Conservation (phyloP, 2,797 vertebrate genomes). For the Tapirus indicus region DNA sequence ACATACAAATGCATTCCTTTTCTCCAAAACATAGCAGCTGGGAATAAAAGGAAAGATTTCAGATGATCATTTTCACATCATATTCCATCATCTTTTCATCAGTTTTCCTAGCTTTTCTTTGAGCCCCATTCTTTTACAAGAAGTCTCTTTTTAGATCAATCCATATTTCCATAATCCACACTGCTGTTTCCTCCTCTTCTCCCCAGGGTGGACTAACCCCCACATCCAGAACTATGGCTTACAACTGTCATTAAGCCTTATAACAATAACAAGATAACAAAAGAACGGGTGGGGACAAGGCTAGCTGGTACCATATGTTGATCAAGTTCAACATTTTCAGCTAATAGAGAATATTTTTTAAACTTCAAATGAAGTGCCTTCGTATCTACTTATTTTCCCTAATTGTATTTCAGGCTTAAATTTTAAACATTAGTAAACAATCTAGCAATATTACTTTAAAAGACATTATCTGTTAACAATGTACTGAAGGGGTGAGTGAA, state of each 20-base stretch:
- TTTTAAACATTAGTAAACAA: not conserved
- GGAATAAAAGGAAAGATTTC: conserved; percentile 95
- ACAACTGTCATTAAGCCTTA: conserved; percentile 98
- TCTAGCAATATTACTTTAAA: conserved; percentile 43
- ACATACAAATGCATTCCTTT: conserved; percentile 95
- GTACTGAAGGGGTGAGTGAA: not conserved
- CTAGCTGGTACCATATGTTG: conserved; percentile 97
- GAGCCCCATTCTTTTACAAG: conserved; percentile 94
- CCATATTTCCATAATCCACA: conserved; percentile 99
- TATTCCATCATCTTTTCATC: conserved; percentile 95
- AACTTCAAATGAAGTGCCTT: conserved; percentile 78
- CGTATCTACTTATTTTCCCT: conserved; percentile 58
- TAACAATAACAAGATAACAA: conserved; percentile 99
- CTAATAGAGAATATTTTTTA: conserved; percentile 83
- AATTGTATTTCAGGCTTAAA: conserved; percentile 49
- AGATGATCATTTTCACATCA: conserved; percentile 94
- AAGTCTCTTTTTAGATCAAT: conserved; percentile 95
- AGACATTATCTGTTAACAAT: not conserved
- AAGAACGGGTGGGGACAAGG: conserved; percentile 94
- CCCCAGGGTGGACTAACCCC: conserved; percentile 98
- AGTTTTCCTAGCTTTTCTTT: conserved; percentile 96
- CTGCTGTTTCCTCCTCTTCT: conserved; percentile 93
- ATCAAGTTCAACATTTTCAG: conserved; percentile 89
- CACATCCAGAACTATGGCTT: conserved; percentile 95
- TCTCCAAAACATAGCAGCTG: conserved; percentile 95